Evolutionary conservation across 2,797 vertebrate species (phyloP), one percentile per base, ranked within the genome.

Genomic region (Pelobates cultripes): DNA sequence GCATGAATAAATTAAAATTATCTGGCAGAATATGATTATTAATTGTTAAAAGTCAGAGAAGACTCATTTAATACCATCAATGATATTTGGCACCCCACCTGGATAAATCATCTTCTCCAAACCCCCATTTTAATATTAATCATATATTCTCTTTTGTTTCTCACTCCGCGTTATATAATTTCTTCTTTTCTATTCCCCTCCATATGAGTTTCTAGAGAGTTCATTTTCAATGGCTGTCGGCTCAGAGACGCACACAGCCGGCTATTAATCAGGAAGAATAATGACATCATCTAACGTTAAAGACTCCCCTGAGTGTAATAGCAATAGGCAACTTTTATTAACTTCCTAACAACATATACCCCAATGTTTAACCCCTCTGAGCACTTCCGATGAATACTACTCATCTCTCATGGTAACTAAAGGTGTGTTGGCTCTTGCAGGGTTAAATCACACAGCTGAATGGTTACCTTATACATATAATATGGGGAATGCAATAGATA

Each of bases 1-100:
- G 90, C 91, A 92, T 92, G 91, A 94, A 94, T 94, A 94, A 93
- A 94, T 94, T 93, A 92, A 88, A 88, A 88, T 88, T 85, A 92
- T 87, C 82, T 94, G 91, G 90, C 88, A 87, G 86, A 77, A 88
- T 85, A 87, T 86, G 4, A 0, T 92, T 93, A 93, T 93, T 92
- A 93, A 92, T 91, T 91, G 87, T 86, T 87, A 73, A 44, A 86
- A 88, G 86, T 90, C 91, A 91, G 90, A 92, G 90, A 28, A 28
- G 28, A 92, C 88, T 91, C 86, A 79, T 89, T 91, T 87, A 91
- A 92, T 92, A 90, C 90, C 86, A 90, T 88, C 42, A 9, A 87
- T 88, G 79, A 87, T 87, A 81, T 76, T 81, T 89, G 87, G 89
- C 80, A 82, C 86, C 85, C 84, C 87, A 91, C 89, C 82, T 74